Base-by-base conservation (phyloP, 1,140 invertebrate genomes). In the Lordiphosa mommai region DNA sequence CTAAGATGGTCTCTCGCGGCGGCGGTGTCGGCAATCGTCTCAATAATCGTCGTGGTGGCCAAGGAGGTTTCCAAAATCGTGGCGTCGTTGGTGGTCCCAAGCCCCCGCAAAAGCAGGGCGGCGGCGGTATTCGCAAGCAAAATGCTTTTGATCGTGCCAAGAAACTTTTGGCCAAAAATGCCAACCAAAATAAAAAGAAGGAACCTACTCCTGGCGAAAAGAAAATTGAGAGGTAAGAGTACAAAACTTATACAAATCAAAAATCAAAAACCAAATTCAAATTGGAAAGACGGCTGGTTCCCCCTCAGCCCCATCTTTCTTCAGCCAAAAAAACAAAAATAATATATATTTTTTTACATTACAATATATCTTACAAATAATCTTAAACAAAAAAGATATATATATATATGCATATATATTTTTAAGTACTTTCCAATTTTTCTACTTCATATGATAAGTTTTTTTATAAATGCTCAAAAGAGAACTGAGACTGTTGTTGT, bases 91-190 rank as follows among this genome's bases (percentile, higher is more conserved):
- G 73, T 67, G 85, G 86, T 64, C 70, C 76, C 63, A 88, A 88
- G 74, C 69, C 80, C 67, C 77, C 79, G 23, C 80, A 82, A 86
- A 88, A 88, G 74, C 70, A 84, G 77, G 77, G 85, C 69, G 71
- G 65, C 80, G 87, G 87, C 82, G 87, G 87, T 61, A 88, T 89
- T 88, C 88, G 88, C 73, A 89, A 89, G 76, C 88, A 87, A 70
- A 89, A 89, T 88, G 86, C 87, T 72, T 88, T 88, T 84, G 87
- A 88, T 88, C 87, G 87, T 86, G 87, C 87, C 61, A 89, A 89
- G 86, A 89, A 89, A 89, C 86, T 88, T 89, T 87, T 89, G 88
- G 88, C 87, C 72, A 89, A 89, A 87, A 88, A 88, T 88, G 84
- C 86, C 86, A 88, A 88, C 72, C 84, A 84, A 77, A 88, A 88